Percentiles rank a stretch among this genome's conserved stretches.
Conservation (phyloP, 2,113 vertebrate species). For the Zosterops hypoxanthus region DNA sequence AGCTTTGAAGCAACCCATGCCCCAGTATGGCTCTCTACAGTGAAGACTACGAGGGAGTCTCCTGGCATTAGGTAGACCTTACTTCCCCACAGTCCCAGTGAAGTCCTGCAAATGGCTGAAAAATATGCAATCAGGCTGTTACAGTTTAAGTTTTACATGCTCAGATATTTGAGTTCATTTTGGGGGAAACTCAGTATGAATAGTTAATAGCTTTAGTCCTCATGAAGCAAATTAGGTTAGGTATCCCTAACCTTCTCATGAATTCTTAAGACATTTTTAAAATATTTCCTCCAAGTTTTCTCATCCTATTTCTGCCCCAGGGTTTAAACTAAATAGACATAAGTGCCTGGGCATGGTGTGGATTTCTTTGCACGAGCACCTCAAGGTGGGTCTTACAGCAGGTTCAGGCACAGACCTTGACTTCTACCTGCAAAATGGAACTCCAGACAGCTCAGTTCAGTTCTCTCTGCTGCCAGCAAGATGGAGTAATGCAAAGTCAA, state of each 20-base stretch:
- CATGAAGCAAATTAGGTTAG: not conserved
- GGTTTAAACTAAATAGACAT: not conserved
- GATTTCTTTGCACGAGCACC: not conserved
- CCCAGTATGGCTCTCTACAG: accelerated
- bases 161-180: not conserved
- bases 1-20: not conserved
- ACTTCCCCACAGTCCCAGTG: not conserved
- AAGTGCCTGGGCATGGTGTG: not conserved
- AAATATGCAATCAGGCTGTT: not conserved
- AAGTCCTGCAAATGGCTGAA: not conserved
- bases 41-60: accelerated
- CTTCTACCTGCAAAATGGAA: not conserved
- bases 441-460: not conserved
- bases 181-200: not conserved
- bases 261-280: not conserved
- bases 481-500: not conserved
- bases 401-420: not conserved
- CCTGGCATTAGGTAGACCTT: not conserved
- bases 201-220: not conserved
- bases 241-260: not conserved
- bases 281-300: not conserved
- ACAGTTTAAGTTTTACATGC: not conserved
- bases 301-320: not conserved
- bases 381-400: not conserved
- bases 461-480: not conserved